Conservation (phyloP, 2,888 invertebrate genomes). For the Macrophya annulata region DNA sequence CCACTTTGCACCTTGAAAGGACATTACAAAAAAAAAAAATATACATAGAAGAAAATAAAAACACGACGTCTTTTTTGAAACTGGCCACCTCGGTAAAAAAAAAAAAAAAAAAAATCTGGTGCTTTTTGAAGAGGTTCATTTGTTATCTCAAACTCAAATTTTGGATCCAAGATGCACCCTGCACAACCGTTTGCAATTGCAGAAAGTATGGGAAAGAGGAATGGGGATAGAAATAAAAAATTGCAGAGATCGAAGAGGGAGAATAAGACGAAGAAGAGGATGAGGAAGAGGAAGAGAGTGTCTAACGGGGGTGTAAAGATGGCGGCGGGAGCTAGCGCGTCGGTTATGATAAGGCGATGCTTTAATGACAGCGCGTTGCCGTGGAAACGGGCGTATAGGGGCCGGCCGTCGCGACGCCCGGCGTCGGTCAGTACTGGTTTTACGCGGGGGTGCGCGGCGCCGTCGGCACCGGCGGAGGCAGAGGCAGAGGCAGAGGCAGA, state of each 20-base stretch:
- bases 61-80: background rate
- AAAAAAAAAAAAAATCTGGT: too few relatives aligned
- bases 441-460: constrained; percentile 54
- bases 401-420: constrained; percentile 77
- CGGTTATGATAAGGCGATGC: constrained; percentile 80
- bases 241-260: constrained; percentile 52
- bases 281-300: constrained; percentile 56
- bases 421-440: constrained; percentile 74
- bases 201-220: constrained; percentile 50
- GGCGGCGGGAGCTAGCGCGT: constrained; percentile 76
- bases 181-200: constrained; percentile 42
- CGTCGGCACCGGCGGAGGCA: constrained; percentile 24
- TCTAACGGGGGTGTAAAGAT: constrained; percentile 77
- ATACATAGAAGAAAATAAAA: too few relatives aligned
- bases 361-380: constrained; percentile 79
- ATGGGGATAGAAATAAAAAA: constrained; percentile 50
- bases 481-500: constrained; percentile 11
- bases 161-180: constrained; percentile 6
- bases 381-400: constrained; percentile 77
- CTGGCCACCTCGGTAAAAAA: background rate
- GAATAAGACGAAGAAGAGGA: constrained; percentile 37
- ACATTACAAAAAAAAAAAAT: background rate
- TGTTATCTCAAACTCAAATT: background rate
- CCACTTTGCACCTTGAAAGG: constrained; percentile 3
- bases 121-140: too few relatives aligned